Evolutionary conservation across 2,113 vertebrate species (phyloP), one percentile per base, ranked within the genome.

Genomic region (Butorides virescens): DNA sequence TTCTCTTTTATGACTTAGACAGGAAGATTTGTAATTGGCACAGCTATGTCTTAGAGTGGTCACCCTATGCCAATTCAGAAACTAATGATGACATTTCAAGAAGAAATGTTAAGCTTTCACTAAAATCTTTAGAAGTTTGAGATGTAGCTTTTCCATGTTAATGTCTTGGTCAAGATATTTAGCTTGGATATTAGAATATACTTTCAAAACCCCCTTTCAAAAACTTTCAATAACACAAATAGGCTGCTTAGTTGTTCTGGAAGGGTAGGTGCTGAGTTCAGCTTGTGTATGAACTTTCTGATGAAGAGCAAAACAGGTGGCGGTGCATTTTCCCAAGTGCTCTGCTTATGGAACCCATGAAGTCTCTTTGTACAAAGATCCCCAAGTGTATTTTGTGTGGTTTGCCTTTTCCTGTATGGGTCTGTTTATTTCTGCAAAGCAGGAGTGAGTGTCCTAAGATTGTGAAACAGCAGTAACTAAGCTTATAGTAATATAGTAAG

Each of bases 271-370:
- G 19, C 34, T 44, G 17, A 70, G 19, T 74, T 86, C 56, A 65
- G 46, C 12, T 61, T 53, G 22, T 22, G 7, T 49, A 26, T 62
- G 32, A 79, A 11, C 62, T 62, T 86, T 36, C 34, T 89, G 52
- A 10, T 26, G 23, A 49, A 76, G n/a, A 56, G 26, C 19, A 47
- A 50, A 82, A 36, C 17, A 30, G 26, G 55, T 7, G 25, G 18
- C 12, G 10, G 39, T 42, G 39, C 4, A 1, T 52, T 71, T 65
- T 88, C 47, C 8, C 4, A 66, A 46, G 50, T 2, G 3, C 29
- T 66, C 7, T n/a, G 25, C 56, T 56, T 1, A 1, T 26, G 42
- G 23, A 27, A 13, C 13, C 56, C 15, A 2, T 7, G 1, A 34
- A 58, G 13, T 56, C 13, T 65, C 30, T 55, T 79, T 61, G 25